phyloP scores from a whole-genome alignment of 35 echinoderm and acorn worm species.

The Apostichopus parvimensis region DNA sequence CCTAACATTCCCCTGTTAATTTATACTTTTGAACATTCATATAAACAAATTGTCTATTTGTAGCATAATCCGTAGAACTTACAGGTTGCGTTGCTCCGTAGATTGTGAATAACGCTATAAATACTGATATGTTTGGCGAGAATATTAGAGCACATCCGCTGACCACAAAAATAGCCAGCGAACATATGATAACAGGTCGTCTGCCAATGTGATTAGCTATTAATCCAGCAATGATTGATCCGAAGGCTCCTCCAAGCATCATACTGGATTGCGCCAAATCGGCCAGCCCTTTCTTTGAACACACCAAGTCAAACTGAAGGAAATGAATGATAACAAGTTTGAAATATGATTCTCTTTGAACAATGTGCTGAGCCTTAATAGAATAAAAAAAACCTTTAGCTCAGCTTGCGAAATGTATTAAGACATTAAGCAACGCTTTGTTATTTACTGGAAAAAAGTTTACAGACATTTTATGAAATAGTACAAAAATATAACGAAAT shows the following conservation, averaged over 20 bases:
- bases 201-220: constrained; percentile 14
- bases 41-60: too few relatives aligned
- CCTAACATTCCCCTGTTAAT: too few relatives aligned
- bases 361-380: too few relatives aligned
- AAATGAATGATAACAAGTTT: too few relatives aligned
- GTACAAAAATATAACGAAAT: too few relatives aligned
- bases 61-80: not conserved
- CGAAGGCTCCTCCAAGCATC: constrained; percentile 49
- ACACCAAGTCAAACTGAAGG: constrained; percentile 21
- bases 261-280: constrained; percentile 18
- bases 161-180: not conserved
- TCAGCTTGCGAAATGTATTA: too few relatives aligned
- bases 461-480: too few relatives aligned
- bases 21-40: not conserved
- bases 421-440: too few relatives aligned
- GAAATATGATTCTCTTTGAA: too few relatives aligned
- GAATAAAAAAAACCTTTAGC: too few relatives aligned
- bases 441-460: too few relatives aligned
- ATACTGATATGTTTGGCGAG: not conserved
- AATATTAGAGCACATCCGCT: constrained; percentile 13
- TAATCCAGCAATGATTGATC: constrained; percentile 17
- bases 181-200: constrained; percentile 32
- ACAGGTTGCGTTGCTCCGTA: constrained; percentile 48
- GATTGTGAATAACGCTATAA: constrained; percentile 7
- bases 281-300: not conserved